Base-by-base conservation (phyloP, 2,888 invertebrate genomes). In the Siphlonurus alternatus region DNA sequence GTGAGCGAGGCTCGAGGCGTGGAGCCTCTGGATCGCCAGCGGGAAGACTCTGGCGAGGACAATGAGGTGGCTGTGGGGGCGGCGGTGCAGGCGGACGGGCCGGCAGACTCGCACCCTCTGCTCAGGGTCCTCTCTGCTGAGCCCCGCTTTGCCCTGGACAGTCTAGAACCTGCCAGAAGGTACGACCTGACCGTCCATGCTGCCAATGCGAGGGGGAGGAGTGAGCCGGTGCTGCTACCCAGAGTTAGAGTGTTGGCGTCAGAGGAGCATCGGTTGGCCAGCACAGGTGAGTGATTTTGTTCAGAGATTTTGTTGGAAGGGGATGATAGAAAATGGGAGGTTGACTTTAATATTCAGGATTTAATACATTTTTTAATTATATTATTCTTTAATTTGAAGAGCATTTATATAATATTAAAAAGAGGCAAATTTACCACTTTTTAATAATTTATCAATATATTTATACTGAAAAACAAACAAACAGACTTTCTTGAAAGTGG, bases 171-270 rank as follows among this genome's bases (percentile, higher is more conserved):
- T 20, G 89, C 88, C 63, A 82, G 83, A 69, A 82, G 84, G 72
- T 93, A 92, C 76, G 87, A 88, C 72, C 81, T 91, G 68, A 79
- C 85, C 67, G 86, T 92, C 25, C 92, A 88, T 74, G 88, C 91
- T 22, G 87, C 88, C 69, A 93, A 92, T 70, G 86, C 88, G 5
- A 83, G 86, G 72, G 92, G 92, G 66, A 81, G 85, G 68, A 90
- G 89, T 67, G 78, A 81, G 64, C 85, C 85, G 63, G 87, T 88
- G 65, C 81, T 87, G 65, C 79, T 90, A 73, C 84, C 83, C 66
- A 83, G 83, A 71, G 80, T 87, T 7, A 73, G 79, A 1, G 72
- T 77, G 1, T 66, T 71, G 3, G 72, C 74, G 20, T 66, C 73
- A 0, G 69, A 73, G 63, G 74, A 73, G 53, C 71, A 70, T 22